Percentiles rank a stretch among this genome's conserved stretches.
Conservation (phyloP, 2,888 invertebrate species). For the Panorpa germanica region DNA sequence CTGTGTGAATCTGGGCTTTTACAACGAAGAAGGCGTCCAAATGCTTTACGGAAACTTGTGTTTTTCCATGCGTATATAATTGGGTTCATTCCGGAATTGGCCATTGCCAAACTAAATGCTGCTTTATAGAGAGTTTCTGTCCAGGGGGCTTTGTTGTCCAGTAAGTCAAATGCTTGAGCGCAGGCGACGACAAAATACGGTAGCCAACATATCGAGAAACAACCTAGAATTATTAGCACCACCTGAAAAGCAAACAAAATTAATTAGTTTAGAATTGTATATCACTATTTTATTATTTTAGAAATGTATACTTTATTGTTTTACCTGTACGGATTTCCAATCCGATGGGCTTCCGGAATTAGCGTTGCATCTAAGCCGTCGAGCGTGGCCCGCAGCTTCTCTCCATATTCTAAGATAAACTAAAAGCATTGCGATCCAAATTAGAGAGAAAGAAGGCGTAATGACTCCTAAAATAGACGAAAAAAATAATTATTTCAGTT, state of each 20-base stretch:
- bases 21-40: constrained; percentile 45
- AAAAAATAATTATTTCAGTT: constrained; percentile 6
- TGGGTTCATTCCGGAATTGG: constrained; percentile 66
- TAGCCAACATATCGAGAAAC: constrained; percentile 66
- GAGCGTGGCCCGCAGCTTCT: constrained; percentile 54
- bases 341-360: constrained; percentile 35
- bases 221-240: constrained; percentile 56
- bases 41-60: constrained; percentile 53
- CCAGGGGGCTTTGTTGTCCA: constrained; percentile 27
- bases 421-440: constrained; percentile 56
- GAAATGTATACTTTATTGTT: constrained; percentile 5
- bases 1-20: constrained; percentile 37
- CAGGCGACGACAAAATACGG: constrained; percentile 55
- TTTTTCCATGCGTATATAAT: constrained; percentile 77
- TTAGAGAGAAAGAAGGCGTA: constrained; percentile 49
- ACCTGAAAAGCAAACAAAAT: constrained; percentile 33
- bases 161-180: constrained; percentile 33
- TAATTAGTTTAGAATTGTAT: too few relatives aligned
- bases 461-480: constrained; percentile 24
- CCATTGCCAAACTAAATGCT: constrained; percentile 53
- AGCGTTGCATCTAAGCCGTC: constrained; percentile 40
- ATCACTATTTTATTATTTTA: constrained; percentile 2
- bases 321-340: constrained; percentile 60
- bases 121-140: constrained; percentile 33
- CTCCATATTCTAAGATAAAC: constrained; percentile 63